Evolutionary conservation across 2,888 invertebrate genomes (phyloP), one percentile per base, ranked within the genome.

Genomic region (Caenorhabditis imperialis): DNA sequence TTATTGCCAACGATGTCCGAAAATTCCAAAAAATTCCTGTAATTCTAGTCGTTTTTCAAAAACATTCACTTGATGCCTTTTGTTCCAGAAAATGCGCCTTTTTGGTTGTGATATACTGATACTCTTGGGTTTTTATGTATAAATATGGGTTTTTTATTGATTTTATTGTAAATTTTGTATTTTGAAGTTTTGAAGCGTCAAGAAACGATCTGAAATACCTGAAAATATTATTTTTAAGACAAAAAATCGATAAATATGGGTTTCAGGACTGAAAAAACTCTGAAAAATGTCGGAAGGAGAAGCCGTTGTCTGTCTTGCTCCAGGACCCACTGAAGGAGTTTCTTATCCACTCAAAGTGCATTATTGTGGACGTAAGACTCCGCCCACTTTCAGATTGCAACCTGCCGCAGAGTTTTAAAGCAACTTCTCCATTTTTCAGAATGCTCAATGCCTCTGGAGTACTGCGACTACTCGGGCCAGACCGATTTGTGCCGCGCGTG

Each of bases 381-480:
- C n/a, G n/a, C n/a, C n/a, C n/a, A n/a, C n/a, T n/a, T n/a, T n/a
- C n/a, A n/a, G n/a, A n/a, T n/a, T n/a, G n/a, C n/a, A n/a, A n/a
- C n/a, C n/a, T n/a, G n/a, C n/a, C n/a, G n/a, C n/a, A n/a, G n/a
- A n/a, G n/a, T n/a, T 8, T 22, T 12, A 16, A 18, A 7, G 3
- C 23, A 2, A 47, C 47, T 10, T 20, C 14, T 48, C 30, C 16
- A 16, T 1, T 51, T 4, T 71, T 38, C 40, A 82, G 87, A 81
- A 65, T 87, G 87, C 69, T 77, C 86, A 14, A 78, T 87, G 85
- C 87, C 87, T 7, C 18, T 83, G n/a, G 87, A 94, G 93, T 99
- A 97, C 89, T 98, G 98, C 89, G 97, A 98, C 91, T 96, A 94
- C 89, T 96, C 96, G 90, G 97, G 97, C 10, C 95, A 95, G 89